Evolutionary conservation across 2,888 invertebrate species (phyloP).

Genomic region (Limnephilus rhombicus): DNA sequence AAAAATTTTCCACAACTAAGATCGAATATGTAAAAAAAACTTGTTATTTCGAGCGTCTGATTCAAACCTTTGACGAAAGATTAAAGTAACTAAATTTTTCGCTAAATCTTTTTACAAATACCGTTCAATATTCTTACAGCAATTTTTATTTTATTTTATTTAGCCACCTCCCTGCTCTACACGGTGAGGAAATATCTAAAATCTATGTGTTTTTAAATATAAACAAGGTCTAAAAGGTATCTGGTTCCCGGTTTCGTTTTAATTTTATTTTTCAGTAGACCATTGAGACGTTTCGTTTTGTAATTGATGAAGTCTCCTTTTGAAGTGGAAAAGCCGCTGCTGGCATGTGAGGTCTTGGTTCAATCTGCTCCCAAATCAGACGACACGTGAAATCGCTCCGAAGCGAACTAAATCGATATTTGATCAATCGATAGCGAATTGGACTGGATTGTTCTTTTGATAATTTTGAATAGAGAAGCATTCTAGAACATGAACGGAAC

Average conservation of each 20-base stretch:
- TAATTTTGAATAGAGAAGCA: not conserved
- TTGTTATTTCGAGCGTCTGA: too few relatives aligned
- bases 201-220: too few relatives aligned
- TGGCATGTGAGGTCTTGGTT: not conserved
- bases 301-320: constrained; percentile 20
- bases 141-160: too few relatives aligned
- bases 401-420: not conserved
- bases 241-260: not conserved
- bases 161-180: too few relatives aligned
- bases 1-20: too few relatives aligned
- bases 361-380: not conserved
- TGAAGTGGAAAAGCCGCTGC: constrained; percentile 1
- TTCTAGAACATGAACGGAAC: not conserved
- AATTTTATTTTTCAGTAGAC: not conserved
- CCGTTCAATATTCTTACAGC: too few relatives aligned
- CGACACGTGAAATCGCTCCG: not conserved
- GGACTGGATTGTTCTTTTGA: not conserved
- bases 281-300: not conserved
- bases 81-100: too few relatives aligned
- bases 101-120: too few relatives aligned
- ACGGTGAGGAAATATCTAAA: too few relatives aligned
- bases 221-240: not conserved
- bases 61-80: too few relatives aligned
- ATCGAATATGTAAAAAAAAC: too few relatives aligned
- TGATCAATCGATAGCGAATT: not conserved